Conservation (phyloP, 2,888 invertebrate genomes). For the Dermolepida albohirtum region DNA sequence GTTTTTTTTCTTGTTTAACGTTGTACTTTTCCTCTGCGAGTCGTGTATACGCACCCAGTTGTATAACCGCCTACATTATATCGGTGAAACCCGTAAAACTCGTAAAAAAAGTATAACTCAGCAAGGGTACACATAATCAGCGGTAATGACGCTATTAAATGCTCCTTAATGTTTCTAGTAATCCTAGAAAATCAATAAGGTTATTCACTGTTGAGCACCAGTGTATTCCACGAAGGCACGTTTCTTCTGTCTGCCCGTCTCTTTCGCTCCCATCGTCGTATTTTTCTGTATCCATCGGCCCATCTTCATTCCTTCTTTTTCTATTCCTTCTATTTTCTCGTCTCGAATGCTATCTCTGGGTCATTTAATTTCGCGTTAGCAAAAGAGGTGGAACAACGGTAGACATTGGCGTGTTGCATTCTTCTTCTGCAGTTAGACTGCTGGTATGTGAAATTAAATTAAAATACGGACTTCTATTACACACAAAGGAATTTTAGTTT, state of each 20-base stretch:
- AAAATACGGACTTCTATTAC: constrained; percentile 30
- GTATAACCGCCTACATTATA: too few species aligned
- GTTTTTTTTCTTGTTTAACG: constrained; percentile 4
- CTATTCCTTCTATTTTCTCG: neutral
- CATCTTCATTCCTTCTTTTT: neutral
- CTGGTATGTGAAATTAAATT: constrained; percentile 40
- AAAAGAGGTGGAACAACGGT: constrained; percentile 19
- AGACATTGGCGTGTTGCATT: constrained; percentile 11
- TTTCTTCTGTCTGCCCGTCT: neutral
- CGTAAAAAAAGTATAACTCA: constrained; percentile 22
- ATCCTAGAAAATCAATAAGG: constrained; percentile 40
- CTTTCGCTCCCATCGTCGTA: neutral
- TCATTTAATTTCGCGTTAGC: constrained; percentile 48
- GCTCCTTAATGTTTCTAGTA: constrained; percentile 39
- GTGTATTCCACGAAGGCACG: constrained; percentile 12
- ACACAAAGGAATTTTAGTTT: too few species aligned
- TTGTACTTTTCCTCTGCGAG: constrained; percentile 5
- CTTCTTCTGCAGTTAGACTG: constrained; percentile 39
- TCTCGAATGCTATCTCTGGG: constrained; percentile 41
- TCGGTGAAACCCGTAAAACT: too few species aligned
- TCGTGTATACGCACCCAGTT: too few species aligned
- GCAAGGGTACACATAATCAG: constrained; percentile 35
- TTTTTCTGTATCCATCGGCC: neutral
- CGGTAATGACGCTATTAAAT: constrained; percentile 42
- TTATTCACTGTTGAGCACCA: constrained; percentile 24